Conservation (phyloP, 53 echinoderm and acorn worm species). For the Paelopatides confundens region DNA sequence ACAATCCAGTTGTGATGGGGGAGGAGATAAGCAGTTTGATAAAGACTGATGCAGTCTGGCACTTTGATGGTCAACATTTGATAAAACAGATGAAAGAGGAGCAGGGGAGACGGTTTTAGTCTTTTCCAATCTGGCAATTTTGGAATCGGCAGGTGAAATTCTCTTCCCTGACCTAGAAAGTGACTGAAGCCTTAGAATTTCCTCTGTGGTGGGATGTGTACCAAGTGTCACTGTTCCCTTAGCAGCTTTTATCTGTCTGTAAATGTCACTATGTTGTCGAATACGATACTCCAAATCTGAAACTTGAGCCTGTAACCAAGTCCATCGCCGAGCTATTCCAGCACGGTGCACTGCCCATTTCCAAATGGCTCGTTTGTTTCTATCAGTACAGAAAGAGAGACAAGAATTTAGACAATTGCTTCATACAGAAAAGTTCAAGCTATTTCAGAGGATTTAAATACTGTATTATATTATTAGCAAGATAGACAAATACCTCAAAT, state of each 20-base stretch:
- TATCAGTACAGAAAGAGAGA: constrained; percentile 40
- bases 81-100: constrained; percentile 81
- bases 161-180: constrained; percentile 76
- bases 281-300: constrained; percentile 96
- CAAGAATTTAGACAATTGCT: not conserved
- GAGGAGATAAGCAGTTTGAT: constrained; percentile 76
- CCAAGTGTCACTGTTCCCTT: constrained; percentile 89
- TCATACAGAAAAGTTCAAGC: too few relatives aligned
- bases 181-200: constrained; percentile 68
- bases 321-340: constrained; percentile 91
- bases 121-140: constrained; percentile 83
- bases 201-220: constrained; percentile 78
- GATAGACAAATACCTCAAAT: too few relatives aligned
- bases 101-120: constrained; percentile 80
- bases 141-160: constrained; percentile 87
- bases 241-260: constrained; percentile 84
- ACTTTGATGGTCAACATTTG: constrained; percentile 95
- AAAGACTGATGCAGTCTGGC: constrained; percentile 90
- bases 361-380: constrained; percentile 93
- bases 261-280: constrained; percentile 96
- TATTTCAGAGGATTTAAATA: too few relatives aligned
- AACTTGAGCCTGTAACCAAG: constrained; percentile 98
- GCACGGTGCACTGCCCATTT: constrained; percentile 94
- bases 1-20: constrained; percentile 44
- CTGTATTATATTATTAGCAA: too few relatives aligned